A percentile compares a stretch with the other conserved stretches of the same genome.
Conservation (phyloP, 2,888 invertebrate species). For the Athalia circularis region DNA sequence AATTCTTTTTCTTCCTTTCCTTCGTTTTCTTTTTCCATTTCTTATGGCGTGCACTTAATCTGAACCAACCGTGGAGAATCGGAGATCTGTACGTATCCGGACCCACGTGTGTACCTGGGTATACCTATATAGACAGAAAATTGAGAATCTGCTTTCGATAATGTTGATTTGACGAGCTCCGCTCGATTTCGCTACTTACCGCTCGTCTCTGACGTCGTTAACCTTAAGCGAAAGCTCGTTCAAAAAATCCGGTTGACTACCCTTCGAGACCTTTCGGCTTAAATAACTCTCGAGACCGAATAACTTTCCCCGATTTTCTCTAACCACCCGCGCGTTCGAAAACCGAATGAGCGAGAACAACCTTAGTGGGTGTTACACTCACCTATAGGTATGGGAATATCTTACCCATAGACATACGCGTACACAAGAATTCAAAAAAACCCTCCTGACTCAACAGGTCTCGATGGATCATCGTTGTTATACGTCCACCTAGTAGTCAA, state of each 20-base stretch:
- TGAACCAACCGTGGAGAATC: conserved; percentile 25
- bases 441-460: conserved; percentile 38
- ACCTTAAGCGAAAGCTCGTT: conserved; percentile 23
- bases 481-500: conserved; percentile 29
- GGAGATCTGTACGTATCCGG: background rate
- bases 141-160: conserved; percentile 8
- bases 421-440: background rate
- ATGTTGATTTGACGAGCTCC: conserved; percentile 42
- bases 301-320: background rate
- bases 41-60: conserved; percentile 15
- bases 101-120: no score
- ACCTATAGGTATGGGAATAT: background rate
- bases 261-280: background rate
- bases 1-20: background rate
- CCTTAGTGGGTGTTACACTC: no score
- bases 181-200: conserved; percentile 36
- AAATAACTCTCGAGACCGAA: conserved; percentile 31
- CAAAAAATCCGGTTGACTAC: conserved; percentile 1
- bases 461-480: conserved; percentile 42
- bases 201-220: conserved; percentile 38
- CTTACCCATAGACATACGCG: background rate
- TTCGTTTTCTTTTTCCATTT: background rate
- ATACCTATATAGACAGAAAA: background rate
- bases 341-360: no score
- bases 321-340: background rate